These are phyloP conservation scores for Nemotelus pantherinus DNA, from an alignment of 2,888 invertebrate species.

Conservation along the genomic window DNA sequence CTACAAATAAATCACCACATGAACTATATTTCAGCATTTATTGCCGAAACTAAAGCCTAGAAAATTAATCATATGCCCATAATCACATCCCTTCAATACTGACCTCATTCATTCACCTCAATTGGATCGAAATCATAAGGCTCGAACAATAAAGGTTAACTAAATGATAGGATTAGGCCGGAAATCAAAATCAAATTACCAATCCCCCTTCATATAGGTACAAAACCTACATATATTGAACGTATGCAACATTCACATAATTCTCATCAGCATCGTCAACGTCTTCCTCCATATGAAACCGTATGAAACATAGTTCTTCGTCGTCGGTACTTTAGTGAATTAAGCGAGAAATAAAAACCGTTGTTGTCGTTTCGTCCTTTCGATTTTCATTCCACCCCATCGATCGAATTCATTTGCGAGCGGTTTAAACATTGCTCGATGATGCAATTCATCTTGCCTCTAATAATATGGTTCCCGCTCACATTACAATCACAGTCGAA, in stretches of 20 bases:
- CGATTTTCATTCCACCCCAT: slow-evolving; percentile 32
- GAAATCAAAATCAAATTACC: slow-evolving; percentile 49
- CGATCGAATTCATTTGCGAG: slow-evolving; percentile 24
- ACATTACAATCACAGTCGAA: slow-evolving; percentile 19
- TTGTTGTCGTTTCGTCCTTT: not conserved
- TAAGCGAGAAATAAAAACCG: slow-evolving; percentile 1
- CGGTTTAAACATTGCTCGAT: slow-evolving; percentile 25
- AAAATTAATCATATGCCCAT: too few species aligned
- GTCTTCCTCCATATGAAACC: not conserved
- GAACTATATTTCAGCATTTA: too few species aligned
- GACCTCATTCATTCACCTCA: slow-evolving; percentile 18
- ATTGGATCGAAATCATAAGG: slow-evolving; percentile 30
- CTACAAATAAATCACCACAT: too few species aligned
- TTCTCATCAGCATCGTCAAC: not conserved
- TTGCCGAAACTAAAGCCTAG: too few species aligned
- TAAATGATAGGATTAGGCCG: slow-evolving; percentile 48
- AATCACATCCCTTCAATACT: not conserved
- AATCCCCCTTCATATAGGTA: slow-evolving; percentile 1
- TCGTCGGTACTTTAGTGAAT: slow-evolving; percentile 6
- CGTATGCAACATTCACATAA: too few species aligned
- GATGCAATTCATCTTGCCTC: slow-evolving; percentile 47
- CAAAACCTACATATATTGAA: not conserved
- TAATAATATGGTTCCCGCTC: slow-evolving; percentile 46
- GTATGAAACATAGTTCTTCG: not conserved
- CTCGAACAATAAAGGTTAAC: slow-evolving; percentile 43